phyloP scores from a whole-genome alignment of 1,140 invertebrate species.

The Drosophila leontia region DNA sequence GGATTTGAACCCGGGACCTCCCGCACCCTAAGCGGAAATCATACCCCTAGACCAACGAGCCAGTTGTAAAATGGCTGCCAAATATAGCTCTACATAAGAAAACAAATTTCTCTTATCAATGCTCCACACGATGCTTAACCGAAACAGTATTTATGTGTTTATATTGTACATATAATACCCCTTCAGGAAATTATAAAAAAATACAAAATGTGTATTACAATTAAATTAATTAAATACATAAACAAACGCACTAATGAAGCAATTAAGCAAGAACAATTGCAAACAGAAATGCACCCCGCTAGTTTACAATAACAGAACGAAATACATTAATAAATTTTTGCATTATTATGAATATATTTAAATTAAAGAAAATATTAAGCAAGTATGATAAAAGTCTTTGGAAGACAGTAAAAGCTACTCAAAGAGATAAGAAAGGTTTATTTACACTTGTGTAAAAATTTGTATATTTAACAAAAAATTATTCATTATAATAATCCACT shows the following conservation, averaged over 20 bases:
- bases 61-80: not conserved
- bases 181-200: not conserved
- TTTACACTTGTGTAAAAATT: too few relatives aligned
- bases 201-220: not conserved
- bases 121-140: not conserved
- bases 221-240: not conserved
- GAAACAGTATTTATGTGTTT: not conserved
- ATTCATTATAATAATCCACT: not conserved
- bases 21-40: constrained; percentile 88
- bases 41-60: constrained; percentile 88
- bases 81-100: not conserved
- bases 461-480: not conserved
- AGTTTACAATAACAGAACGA: not conserved
- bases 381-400: too few relatives aligned
- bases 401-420: too few relatives aligned
- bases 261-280: not conserved
- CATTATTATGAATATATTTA: too few relatives aligned
- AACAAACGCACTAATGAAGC: not conserved
- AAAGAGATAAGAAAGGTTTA: too few relatives aligned
- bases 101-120: not conserved
- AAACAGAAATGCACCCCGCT: not conserved
- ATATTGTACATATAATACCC: not conserved
- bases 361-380: too few relatives aligned
- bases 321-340: too few relatives aligned
- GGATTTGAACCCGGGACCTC: constrained; percentile 89